A percentile compares a stretch with the other conserved stretches of the same genome.
These are phyloP conservation scores for Lipophrys pholis DNA, from an alignment of 2,113 vertebrate genomes.

Conservation along the genomic window DNA sequence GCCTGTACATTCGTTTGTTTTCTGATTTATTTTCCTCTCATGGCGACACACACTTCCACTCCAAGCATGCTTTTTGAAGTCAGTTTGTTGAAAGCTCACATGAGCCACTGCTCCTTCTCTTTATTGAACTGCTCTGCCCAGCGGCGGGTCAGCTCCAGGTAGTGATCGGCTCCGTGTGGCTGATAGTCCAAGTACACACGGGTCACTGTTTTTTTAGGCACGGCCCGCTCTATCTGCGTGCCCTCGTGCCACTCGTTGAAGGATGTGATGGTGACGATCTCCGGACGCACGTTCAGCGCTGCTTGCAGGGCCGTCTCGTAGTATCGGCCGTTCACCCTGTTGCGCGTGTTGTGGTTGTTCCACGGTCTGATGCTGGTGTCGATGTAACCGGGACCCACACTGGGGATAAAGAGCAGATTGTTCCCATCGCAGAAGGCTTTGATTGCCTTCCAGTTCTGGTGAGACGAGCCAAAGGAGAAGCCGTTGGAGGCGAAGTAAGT, in stretches of 20 bases:
- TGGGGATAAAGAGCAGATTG: conserved; percentile 91
- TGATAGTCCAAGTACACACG: conserved; percentile 91
- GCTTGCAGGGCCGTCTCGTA: conserved; percentile 92
- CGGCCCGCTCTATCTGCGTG: conserved; percentile 91
- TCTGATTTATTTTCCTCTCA: background rate
- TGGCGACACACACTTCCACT: conserved; percentile 12
- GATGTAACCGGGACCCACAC: conserved; percentile 90
- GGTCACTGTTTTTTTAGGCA: conserved; percentile 88
- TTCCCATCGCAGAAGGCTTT: conserved; percentile 91
- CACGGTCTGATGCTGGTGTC: conserved; percentile 91
- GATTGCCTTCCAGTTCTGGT: conserved; percentile 93
- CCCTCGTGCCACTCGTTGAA: conserved; percentile 95
- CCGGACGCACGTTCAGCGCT: conserved; percentile 86
- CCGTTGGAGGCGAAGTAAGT: conserved; percentile 94
- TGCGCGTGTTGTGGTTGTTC: conserved; percentile 93
- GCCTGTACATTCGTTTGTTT: conserved; percentile 10
- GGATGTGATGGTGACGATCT: conserved; percentile 89
- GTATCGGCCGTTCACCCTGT: conserved; percentile 91
- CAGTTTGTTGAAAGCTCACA: conserved; percentile 70
- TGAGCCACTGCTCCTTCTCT: conserved; percentile 92
- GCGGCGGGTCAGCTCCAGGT: conserved; percentile 89
- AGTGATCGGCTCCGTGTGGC: conserved; percentile 88
- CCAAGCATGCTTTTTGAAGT: background rate
- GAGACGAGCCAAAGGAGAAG: conserved; percentile 92
- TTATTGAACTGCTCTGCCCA: conserved; percentile 92